Evolutionary conservation across 2,797 vertebrate species (phyloP).

Genomic region (Premnoplex brunnescens): DNA sequence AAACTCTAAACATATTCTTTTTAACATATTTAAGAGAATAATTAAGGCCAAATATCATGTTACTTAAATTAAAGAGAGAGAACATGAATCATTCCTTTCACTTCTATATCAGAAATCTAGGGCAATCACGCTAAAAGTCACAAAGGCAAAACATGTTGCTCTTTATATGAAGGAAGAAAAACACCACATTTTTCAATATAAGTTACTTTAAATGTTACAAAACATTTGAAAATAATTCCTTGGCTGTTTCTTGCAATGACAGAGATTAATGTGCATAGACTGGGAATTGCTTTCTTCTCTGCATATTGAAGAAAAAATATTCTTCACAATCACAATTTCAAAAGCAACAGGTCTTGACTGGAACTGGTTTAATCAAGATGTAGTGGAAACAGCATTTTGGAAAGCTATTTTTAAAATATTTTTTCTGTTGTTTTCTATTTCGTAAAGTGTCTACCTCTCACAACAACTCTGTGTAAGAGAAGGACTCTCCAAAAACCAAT

Average conservation of each 20-base stretch:
- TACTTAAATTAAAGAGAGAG: constrained; percentile 69
- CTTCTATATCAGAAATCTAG: constrained; percentile 58
- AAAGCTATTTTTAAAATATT: background rate
- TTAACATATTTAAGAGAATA: constrained; percentile 30
- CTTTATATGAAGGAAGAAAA: constrained; percentile 11
- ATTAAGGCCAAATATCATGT: constrained; percentile 57
- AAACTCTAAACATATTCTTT: constrained; percentile 35
- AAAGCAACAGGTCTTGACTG: background rate
- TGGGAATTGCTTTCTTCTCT: background rate
- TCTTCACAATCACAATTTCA: background rate
- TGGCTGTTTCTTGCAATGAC: background rate
- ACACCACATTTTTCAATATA: background rate
- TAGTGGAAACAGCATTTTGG: background rate
- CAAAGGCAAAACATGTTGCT: constrained; percentile 36
- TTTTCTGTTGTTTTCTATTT: background rate
- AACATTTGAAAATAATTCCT: background rate
- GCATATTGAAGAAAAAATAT: background rate
- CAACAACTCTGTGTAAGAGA: background rate
- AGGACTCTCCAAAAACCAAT: background rate
- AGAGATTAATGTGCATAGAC: background rate
- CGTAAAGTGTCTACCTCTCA: background rate
- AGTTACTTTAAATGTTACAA: background rate
- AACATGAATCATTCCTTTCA: constrained; percentile 50
- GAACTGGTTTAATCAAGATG: background rate
- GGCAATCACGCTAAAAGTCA: constrained; percentile 49